A percentile compares a stretch with the other conserved stretches of the same genome.
phyloP scores from a whole-genome alignment of 2,888 invertebrate genomes.

The Limnephilus rhombicus region DNA sequence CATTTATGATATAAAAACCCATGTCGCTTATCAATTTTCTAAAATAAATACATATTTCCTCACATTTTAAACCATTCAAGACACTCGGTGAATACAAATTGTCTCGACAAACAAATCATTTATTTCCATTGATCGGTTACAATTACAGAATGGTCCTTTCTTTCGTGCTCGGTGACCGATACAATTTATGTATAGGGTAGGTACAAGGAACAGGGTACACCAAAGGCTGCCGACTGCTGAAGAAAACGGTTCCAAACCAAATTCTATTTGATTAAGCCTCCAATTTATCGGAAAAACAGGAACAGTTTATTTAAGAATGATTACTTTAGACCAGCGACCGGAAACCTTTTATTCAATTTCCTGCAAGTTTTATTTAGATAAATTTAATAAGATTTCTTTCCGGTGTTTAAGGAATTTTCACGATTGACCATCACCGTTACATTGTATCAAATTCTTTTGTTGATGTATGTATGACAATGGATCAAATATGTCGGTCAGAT shows the following conservation, averaged over 20 bases:
- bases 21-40: not conserved
- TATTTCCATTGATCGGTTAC: not conserved
- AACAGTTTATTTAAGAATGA: conserved; percentile 44
- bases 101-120: not conserved
- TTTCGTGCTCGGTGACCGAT: not conserved
- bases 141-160: not conserved
- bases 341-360: not conserved
- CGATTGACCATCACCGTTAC: too few relatives aligned
- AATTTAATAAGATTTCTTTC: too few relatives aligned
- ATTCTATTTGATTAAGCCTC: conserved; percentile 59
- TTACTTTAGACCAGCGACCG: conserved; percentile 12
- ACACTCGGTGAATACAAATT: not conserved
- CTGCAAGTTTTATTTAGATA: too few relatives aligned
- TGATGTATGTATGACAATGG: too few relatives aligned
- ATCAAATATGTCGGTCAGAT: too few relatives aligned
- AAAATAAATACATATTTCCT: not conserved
- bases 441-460: too few relatives aligned
- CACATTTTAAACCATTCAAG: not conserved
- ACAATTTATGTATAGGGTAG: not conserved
- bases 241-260: conserved; percentile 27
- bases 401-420: too few relatives aligned
- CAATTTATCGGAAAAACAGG: conserved; percentile 54
- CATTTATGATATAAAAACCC: too few relatives aligned
- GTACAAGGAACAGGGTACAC: not conserved
- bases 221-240: not conserved